Base-by-base conservation (phyloP, 2,888 invertebrate species). In the Eupelmus urozonus region DNA sequence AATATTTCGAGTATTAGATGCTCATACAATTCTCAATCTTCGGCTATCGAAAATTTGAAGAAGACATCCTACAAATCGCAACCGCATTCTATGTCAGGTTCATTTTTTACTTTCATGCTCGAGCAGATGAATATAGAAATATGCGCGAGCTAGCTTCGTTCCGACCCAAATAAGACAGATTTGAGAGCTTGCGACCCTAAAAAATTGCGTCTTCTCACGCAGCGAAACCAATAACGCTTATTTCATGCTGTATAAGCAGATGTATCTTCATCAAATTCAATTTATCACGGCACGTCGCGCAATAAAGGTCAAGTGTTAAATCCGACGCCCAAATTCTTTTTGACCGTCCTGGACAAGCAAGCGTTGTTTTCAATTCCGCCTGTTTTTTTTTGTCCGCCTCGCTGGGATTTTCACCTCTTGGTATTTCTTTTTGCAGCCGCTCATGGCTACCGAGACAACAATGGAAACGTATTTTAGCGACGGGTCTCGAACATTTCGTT, bases 181-280 rank as follows among this genome's bases (percentile, higher is more conserved):
- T n/a, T n/a, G n/a, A n/a, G n/a, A n/a, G n/a, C n/a, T n/a, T n/a
- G 55, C 2, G 55, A 11, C 2, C 2, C 7, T 25, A 42, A 51
- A 70, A 60, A 51, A 60, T 51, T 13, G 20, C 60, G 51, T 23
- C 13, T 16, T 34, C 34, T 34, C 34, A 34, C 34, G 3, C 34
- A 34, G 3, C 34, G 9, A 71, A 70, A 70, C 27, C 63, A 70
- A 76, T 70, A 71, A 76, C 25, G 70, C 59, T 57, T 65, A 63
- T 76, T 76, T 49, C 57, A 53, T 34, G 27, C 13, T 72, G 60
- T 55, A 75, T 51, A 75, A 40, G 29, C 23, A 16, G 1, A 23
- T 63, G 4, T 2, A 34, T 34, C 9, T 3, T 34, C 34, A 34
- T 34, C 5, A 51, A n/a, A 42, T 66, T 66, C 27, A 57, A 66